Base-by-base conservation (phyloP, 2,888 invertebrate species). In the Tipula lateralis region DNA sequence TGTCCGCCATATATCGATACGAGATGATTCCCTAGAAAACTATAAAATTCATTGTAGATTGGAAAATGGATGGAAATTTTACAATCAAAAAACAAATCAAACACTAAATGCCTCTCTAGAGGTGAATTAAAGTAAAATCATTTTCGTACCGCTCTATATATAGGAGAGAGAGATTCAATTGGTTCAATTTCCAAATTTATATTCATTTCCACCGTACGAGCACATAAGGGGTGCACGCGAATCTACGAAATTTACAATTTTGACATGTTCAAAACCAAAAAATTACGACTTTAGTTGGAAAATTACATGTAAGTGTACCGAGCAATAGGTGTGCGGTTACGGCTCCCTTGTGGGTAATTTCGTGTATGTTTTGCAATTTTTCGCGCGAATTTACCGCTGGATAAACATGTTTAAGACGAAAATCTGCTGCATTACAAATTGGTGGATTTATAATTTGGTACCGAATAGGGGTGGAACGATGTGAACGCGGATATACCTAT, bases 71-170 rank as follows among this genome's bases (percentile, higher is more conserved):
- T 66, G 66, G 9, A n/a, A 44, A 36, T 36, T 32, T 32, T 32
- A 32, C 6, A n/a, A 4, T 32, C 32, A 32, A 36, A 36, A 44
- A n/a, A 66, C n/a, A 66, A 66, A 66, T 66, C 66, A 66, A 66
- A 66, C 24, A 66, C 66, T 66, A 66, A 66, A 66, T 66, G 66
- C 66, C 66, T 66, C 66, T 66, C 66, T 66, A 66, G 66, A 66
- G 66, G 66, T 66, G 66, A 66, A 66, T 66, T 66, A 66, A 66
- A 66, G 66, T 9, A 66, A 66, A 66, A 44, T n/a, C n/a, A 44
- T 44, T 44, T 16, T 44, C n/a, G 44, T 44, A 44, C 44, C 44
- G 9, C 36, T 36, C 36, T 36, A 2, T 36, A 36, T 36, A n/a
- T 36, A 36, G 36, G 9, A 32, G 5, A 32, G 9, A 32, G 6